Percentiles rank a stretch among this genome's conserved stretches.
These are phyloP conservation scores for Anaspis maculata DNA, from an alignment of 2,888 invertebrate species.

Conservation along the genomic window DNA sequence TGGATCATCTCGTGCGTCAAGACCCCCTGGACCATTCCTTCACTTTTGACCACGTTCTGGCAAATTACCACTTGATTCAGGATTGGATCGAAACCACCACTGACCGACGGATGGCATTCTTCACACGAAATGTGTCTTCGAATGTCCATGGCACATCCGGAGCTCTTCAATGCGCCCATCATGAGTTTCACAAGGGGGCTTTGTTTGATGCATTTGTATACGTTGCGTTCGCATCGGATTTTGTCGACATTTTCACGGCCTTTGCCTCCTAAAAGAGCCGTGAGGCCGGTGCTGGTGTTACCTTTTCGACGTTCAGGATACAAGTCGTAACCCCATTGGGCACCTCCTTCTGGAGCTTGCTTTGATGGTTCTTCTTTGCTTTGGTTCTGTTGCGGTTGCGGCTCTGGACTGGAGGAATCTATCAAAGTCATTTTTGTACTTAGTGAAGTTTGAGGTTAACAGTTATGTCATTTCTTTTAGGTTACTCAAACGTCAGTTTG, in stretches of 20 bases:
- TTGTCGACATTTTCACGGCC: slow-evolving; percentile 63
- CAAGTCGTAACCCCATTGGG: slow-evolving; percentile 66
- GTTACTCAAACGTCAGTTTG: too few relatives aligned
- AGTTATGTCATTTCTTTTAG: slow-evolving; percentile 1
- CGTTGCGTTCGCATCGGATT: slow-evolving; percentile 72
- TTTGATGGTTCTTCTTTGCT: too few relatives aligned
- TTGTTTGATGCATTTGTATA: slow-evolving; percentile 63
- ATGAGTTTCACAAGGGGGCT: slow-evolving; percentile 78
- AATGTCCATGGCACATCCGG: slow-evolving; percentile 76
- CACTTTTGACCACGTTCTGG: slow-evolving; percentile 67
- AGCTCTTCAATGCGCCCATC: slow-evolving; percentile 72
- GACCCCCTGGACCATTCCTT: slow-evolving; percentile 69
- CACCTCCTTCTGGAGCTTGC: slow-evolving; percentile 1
- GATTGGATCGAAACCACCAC: slow-evolving; percentile 84
- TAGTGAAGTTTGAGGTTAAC: not conserved
- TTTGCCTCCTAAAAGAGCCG: slow-evolving; percentile 54
- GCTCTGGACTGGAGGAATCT: too few relatives aligned
- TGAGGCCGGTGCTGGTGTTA: slow-evolving; percentile 51
- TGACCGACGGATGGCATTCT: slow-evolving; percentile 73
- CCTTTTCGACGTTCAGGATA: slow-evolving; percentile 77
- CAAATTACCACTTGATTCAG: slow-evolving; percentile 86
- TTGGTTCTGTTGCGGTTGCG: too few relatives aligned
- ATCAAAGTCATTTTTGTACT: not conserved
- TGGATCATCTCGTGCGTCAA: slow-evolving; percentile 91
- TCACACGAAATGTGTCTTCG: slow-evolving; percentile 88